Percentiles rank a stretch among this genome's conserved stretches.
Evolutionary conservation across 2,888 invertebrate species (phyloP).

Genomic region (Alentia gelatinosa): DNA sequence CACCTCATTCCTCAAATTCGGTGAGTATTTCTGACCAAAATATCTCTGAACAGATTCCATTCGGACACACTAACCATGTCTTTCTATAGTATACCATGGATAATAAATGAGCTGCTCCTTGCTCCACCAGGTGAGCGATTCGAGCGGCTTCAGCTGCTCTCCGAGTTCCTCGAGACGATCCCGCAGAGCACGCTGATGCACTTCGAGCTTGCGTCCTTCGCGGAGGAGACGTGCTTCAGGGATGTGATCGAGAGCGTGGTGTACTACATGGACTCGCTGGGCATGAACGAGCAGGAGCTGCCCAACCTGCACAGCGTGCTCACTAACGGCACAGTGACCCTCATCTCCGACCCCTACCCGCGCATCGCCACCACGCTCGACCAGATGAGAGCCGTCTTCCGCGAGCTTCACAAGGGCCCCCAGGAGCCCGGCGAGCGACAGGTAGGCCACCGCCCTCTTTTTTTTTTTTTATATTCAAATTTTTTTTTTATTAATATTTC

Average conservation of each 20-base stretch:
- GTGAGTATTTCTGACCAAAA: no score
- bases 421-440: conserved; percentile 61
- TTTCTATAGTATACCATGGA: no score
- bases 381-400: conserved; percentile 88
- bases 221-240: conserved; percentile 86
- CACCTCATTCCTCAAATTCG: no score
- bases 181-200: conserved; percentile 85
- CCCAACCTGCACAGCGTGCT: conserved; percentile 88
- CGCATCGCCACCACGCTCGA: conserved; percentile 90
- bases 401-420: conserved; percentile 66
- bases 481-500: no score
- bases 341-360: conserved; percentile 90
- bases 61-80: no score
- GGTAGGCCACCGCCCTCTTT: no score
- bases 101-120: no score
- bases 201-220: conserved; percentile 93
- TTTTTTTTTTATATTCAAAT: no score
- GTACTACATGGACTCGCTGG: conserved; percentile 89
- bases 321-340: conserved; percentile 86
- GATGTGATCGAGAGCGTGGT: conserved; percentile 86
- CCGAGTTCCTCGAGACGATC: conserved; percentile 85
- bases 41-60: no score
- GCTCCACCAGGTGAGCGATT: conserved; percentile 84
- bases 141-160: conserved; percentile 85
- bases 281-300: conserved; percentile 92